Conservation (phyloP, 2,888 invertebrate species). For the Phengaris arion region DNA sequence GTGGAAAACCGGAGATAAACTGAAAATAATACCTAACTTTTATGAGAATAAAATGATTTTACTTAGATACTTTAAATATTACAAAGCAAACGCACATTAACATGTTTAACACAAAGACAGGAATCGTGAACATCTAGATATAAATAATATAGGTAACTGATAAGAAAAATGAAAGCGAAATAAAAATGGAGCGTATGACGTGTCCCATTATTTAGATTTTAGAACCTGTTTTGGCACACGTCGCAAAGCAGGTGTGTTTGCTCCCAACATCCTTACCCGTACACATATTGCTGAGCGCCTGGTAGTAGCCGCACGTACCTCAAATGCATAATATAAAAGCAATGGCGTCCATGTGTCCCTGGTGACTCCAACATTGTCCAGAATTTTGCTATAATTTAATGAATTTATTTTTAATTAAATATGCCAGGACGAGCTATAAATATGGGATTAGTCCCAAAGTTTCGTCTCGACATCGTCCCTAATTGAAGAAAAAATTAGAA, state of each 20-base stretch:
- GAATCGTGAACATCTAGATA: no score
- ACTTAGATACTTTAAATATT: neutral
- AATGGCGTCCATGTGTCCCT: conserved; percentile 33
- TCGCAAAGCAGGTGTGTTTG: conserved; percentile 5
- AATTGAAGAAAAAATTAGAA: no score
- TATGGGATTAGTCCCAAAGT: no score
- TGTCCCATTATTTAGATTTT: neutral
- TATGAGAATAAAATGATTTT: neutral
- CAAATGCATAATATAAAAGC: conserved; percentile 34
- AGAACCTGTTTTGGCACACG: neutral
- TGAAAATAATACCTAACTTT: neutral
- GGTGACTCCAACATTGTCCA: neutral
- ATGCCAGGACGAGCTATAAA: no score
- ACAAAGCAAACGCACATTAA: neutral
- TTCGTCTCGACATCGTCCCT: no score
- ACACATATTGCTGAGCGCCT: conserved; percentile 29
- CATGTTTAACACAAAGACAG: no score
- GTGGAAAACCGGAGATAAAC: neutral
- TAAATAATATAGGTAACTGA: neutral
- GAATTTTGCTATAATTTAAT: no score
- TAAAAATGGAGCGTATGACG: neutral
- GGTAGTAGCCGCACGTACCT: conserved; percentile 34
- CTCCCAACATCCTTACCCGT: neutral
- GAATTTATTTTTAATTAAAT: no score
- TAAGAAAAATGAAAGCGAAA: neutral